Conservation (phyloP, 2,113 vertebrate species). For the Gymnocephalus cernua region DNA sequence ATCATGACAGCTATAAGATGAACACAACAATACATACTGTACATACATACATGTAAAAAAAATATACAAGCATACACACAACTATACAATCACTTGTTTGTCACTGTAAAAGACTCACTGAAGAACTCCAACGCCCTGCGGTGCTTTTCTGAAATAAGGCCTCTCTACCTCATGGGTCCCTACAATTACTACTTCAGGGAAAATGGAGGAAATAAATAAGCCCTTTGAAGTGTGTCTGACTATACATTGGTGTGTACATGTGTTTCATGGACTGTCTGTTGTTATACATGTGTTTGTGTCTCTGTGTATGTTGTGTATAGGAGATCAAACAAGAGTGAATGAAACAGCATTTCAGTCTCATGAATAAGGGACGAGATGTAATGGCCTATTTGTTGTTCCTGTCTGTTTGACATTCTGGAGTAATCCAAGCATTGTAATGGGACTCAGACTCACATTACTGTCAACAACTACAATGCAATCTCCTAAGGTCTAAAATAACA, state of each 20-base stretch:
- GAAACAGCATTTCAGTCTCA: slow-evolving; percentile 49
- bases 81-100: slow-evolving; percentile 22
- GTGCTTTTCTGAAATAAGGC: neutral
- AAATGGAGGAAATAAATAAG: slow-evolving; percentile 23
- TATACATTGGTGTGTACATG: neutral
- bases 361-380: slow-evolving; percentile 65
- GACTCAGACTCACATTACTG: slow-evolving; percentile 45
- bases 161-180: neutral
- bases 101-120: neutral
- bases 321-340: slow-evolving; percentile 3
- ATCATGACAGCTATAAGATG: neutral
- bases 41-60: slow-evolving; percentile 12
- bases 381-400: slow-evolving; percentile 50
- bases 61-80: slow-evolving; percentile 5
- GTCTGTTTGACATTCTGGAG: slow-evolving; percentile 50
- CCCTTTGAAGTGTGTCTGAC: slow-evolving; percentile 30
- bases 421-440: slow-evolving; percentile 46
- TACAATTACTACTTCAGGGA: slow-evolving; percentile 24
- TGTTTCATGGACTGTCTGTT: slow-evolving; percentile 4
- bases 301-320: neutral
- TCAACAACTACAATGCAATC: slow-evolving; percentile 28
- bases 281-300: slow-evolving; percentile 2
- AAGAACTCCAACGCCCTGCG: neutral
- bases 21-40: neutral
- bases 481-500: slow-evolving; percentile 24